A percentile compares a stretch with the other conserved stretches of the same genome.
Conservation (phyloP, 2,797 vertebrate genomes). For the Falco berigora region DNA sequence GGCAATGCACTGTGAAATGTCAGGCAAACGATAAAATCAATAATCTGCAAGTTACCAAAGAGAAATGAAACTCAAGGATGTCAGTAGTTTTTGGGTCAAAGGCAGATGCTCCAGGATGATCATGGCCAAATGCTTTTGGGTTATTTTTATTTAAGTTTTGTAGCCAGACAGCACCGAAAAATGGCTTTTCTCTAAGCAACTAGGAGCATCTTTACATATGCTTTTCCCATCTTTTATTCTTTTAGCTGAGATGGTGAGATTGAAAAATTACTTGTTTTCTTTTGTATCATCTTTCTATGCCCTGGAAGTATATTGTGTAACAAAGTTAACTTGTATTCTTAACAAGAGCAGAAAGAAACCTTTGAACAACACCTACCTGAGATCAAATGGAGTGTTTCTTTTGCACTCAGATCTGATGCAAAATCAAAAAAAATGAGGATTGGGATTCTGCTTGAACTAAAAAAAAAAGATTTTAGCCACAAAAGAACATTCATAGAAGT, state of each 20-base stretch:
- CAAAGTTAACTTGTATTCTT: conserved; percentile 20
- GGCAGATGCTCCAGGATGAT: neutral
- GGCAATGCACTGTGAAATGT: conserved; percentile 63
- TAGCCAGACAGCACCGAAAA: neutral
- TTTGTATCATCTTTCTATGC: neutral
- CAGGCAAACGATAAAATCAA: conserved; percentile 66
- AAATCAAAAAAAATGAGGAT: neutral
- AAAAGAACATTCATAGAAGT: neutral
- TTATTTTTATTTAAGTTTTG: conserved; percentile 5
- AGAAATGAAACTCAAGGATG: conserved; percentile 35
- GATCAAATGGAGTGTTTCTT: neutral
- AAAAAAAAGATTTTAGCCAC: neutral
- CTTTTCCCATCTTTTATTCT: neutral
- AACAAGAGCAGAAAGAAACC: neutral
- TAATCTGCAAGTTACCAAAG: conserved; percentile 63
- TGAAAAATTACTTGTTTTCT: conserved; percentile 19
- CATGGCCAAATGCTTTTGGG: neutral
- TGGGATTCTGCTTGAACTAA: neutral
- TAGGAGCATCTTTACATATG: neutral
- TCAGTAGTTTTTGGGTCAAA: conserved; percentile 34
- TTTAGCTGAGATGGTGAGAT: neutral
- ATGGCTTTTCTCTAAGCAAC: neutral
- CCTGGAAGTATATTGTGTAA: neutral
- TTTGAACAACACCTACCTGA: conserved; percentile 9
- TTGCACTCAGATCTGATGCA: neutral